Evolutionary conservation across 2,888 invertebrate species (phyloP).

Genomic region (Yponomeuta malinellus): DNA sequence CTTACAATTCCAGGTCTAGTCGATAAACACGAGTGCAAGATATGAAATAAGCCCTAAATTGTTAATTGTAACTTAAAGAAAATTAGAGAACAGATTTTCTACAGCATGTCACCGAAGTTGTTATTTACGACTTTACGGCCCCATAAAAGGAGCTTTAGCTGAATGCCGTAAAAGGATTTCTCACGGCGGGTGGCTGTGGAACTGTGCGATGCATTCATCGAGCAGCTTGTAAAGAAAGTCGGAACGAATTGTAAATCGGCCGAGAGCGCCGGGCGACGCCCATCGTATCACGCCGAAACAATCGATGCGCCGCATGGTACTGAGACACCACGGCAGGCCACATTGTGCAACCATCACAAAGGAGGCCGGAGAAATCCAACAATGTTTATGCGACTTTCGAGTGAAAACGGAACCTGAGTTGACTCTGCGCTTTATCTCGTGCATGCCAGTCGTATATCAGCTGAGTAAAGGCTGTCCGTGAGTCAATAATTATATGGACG

Average conservation of each 20-base stretch:
- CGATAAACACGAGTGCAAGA: background rate
- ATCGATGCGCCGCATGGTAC: conserved; percentile 49
- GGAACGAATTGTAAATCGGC: conserved; percentile 70
- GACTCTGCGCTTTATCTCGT: conserved; percentile 41
- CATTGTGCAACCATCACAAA: conserved; percentile 69
- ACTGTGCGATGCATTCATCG: conserved; percentile 40
- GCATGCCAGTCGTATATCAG: conserved; percentile 59
- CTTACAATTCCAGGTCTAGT: background rate
- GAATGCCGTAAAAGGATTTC: conserved; percentile 28
- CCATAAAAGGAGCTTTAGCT: conserved; percentile 16
- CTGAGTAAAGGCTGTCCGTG: conserved; percentile 42
- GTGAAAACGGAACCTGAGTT: conserved; percentile 40
- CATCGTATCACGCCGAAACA: conserved; percentile 59
- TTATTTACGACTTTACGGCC: conserved; percentile 25
- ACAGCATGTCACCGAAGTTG: conserved; percentile 18
- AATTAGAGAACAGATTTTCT: conserved; percentile 14
- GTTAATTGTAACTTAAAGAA: background rate
- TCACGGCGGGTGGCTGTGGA: conserved; percentile 46
- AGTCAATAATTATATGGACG: conserved; percentile 42
- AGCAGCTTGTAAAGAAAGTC: conserved; percentile 56
- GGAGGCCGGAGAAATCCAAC: conserved; percentile 61
- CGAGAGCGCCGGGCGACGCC: conserved; percentile 58
- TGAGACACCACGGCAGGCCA: conserved; percentile 43
- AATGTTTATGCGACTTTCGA: conserved; percentile 51
- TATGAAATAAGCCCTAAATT: background rate